These are phyloP conservation scores for Pontoporia blainvillei DNA, from an alignment of 2,113 vertebrate species.

Conservation along the genomic window DNA sequence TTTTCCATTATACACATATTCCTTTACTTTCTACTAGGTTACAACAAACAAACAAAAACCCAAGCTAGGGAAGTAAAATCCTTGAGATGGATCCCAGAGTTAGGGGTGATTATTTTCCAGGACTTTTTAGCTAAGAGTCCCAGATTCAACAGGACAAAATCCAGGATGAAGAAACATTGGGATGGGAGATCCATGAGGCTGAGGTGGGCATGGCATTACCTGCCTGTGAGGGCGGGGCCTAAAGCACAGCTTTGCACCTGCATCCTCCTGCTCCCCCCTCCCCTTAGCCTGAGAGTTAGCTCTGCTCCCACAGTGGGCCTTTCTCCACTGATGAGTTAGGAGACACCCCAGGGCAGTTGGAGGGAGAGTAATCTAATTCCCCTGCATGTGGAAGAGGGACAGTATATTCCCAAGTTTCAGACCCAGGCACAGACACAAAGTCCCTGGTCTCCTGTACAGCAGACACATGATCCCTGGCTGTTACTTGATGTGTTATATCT, in stretches of 20 bases:
- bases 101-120: not conserved
- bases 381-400: not conserved
- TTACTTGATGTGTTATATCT: not conserved
- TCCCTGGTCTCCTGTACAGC: not conserved
- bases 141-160: not conserved
- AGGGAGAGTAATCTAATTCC: not conserved
- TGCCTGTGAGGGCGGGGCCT: not conserved
- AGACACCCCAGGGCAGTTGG: not conserved
- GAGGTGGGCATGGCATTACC: not conserved
- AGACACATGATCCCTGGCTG: not conserved
- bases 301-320: not conserved
- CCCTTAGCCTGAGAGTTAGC: not conserved
- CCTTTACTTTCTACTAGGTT: not conserved
- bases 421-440: not conserved
- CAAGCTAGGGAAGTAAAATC: not conserved
- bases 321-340: not conserved
- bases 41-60: not conserved
- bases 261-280: not conserved
- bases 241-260: not conserved
- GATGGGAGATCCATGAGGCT: not conserved
- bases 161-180: not conserved
- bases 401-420: not conserved
- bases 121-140: not conserved
- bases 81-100: not conserved
- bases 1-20: not conserved